phyloP scores from a whole-genome alignment of 2,113 vertebrate species.

The Bagarius yarrelli region DNA sequence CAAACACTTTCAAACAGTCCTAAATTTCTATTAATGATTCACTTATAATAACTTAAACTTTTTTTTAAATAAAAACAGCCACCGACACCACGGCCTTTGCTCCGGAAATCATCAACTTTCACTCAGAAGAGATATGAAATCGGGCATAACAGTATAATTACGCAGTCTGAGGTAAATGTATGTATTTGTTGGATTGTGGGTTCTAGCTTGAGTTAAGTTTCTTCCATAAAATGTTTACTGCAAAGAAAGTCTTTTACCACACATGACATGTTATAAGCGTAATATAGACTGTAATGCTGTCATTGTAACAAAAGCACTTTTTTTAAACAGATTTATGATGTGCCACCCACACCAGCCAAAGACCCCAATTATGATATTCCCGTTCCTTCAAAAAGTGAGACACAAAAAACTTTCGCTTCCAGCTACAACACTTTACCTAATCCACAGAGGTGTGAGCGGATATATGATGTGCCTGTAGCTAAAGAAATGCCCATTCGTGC shows the following conservation, averaged over 20 bases:
- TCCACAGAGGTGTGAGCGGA: conserved; percentile 79
- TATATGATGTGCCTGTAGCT: conserved; percentile 78
- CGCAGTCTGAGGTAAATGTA: conserved; percentile 32
- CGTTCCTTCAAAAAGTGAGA: conserved; percentile 49
- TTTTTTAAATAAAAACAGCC: conserved; percentile 53
- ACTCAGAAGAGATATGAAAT: conserved; percentile 54
- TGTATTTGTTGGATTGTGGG: not conserved
- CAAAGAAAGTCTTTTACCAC: conserved; percentile 28
- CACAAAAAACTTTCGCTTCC: conserved; percentile 45
- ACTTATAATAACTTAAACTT: not conserved
- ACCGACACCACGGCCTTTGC: conserved; percentile 18
- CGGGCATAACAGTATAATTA: conserved; percentile 17
- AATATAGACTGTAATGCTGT: not conserved
- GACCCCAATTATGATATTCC: conserved; percentile 66
- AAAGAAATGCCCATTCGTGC: conserved; percentile 59
- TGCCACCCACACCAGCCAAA: conserved; percentile 65
- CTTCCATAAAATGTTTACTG: not conserved
- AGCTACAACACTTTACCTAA: conserved; percentile 74
- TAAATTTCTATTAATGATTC: not conserved
- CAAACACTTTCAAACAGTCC: not conserved
- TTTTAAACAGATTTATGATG: conserved; percentile 70
- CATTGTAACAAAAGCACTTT: not conserved
- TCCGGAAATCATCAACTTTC: conserved; percentile 30
- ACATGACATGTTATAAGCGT: not conserved
- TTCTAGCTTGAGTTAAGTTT: not conserved